These are phyloP conservation scores for Apantesis nais DNA, from an alignment of 2,888 invertebrate species.

Conservation along the genomic window DNA sequence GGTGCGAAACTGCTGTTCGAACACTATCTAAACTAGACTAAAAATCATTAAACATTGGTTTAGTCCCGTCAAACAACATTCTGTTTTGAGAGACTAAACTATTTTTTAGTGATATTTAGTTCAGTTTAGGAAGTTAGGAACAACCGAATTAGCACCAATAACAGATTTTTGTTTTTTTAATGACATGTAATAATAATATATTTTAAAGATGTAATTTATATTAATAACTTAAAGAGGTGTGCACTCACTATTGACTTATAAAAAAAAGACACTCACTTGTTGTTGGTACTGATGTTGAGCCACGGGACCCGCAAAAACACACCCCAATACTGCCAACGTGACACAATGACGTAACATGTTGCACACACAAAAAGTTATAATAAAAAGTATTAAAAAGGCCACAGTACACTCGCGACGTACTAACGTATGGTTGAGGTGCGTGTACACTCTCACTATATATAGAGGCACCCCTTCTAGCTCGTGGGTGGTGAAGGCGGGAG, in stretches of 20 bases:
- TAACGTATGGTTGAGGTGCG: slow-evolving; percentile 71
- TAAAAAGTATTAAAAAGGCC: slow-evolving; percentile 54
- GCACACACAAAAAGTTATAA: slow-evolving; percentile 63
- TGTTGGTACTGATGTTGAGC: slow-evolving; percentile 74
- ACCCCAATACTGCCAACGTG: slow-evolving; percentile 72
- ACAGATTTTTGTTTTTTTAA: background rate
- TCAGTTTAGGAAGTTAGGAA: no score
- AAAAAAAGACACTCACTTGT: slow-evolving; percentile 62
- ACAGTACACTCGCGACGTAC: slow-evolving; percentile 72
- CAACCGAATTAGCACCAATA: no score
- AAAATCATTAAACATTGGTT: no score
- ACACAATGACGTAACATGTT: slow-evolving; percentile 76
- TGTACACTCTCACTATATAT: slow-evolving; percentile 79
- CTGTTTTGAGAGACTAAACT: no score
- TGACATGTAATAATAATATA: background rate
- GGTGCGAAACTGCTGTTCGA: no score
- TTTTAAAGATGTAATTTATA: background rate
- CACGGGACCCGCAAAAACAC: slow-evolving; percentile 64
- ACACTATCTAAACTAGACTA: no score
- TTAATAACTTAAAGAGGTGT: background rate
- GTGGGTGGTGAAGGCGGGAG: slow-evolving; percentile 66
- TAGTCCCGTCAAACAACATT: no score
- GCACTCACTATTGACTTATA: background rate
- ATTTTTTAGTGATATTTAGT: no score
- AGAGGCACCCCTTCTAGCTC: slow-evolving; percentile 77